Evolutionary conservation across 2,888 invertebrate genomes (phyloP), one percentile per base, ranked within the genome.

Genomic region (Tetragnatha montana): DNA sequence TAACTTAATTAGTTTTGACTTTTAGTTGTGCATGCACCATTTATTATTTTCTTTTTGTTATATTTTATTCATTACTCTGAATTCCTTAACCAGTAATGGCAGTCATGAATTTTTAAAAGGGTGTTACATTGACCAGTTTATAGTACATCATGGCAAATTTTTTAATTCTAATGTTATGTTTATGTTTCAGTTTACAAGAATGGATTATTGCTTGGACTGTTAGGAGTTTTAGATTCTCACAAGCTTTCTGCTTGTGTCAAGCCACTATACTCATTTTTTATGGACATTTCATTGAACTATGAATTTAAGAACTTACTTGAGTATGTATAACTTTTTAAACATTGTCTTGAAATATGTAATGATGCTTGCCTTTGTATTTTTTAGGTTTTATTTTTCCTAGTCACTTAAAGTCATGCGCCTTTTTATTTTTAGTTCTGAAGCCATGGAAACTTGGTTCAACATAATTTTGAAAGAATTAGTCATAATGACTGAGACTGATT

Each of bases 241-340:
- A 84, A 76, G 47, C 4, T 19, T 69, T 19, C 49, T 3, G n/a
- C 19, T 2, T 1, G 7, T 4, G 47, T 17, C 8, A 50, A 84
- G 22, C 0, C n/a, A 19, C 0, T 69, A 0, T 19, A 76, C 10
- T 76, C 76, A 22, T 84, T 84, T 21, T 70, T 84, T 8, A 84
- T 84, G 35, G 49, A 84, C 6, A 1, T 84, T 17, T 76, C 84
- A 0, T 14, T 84, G 69, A 69, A 76, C 7, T 76, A 50, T 76
- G 69, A 76, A 19, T 75, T 21, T 0, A 50, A 21, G 21, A 22
- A 7, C 17, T 73, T 81, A 17, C 4, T 50, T 8, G 14, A 22
- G 81, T 81, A 81, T 73, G 21, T 4, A 4, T 8, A 60, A 17
- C 14, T 17, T 60, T 60, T 60, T 10, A 60, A 60, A 35, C 4